Conservation (phyloP, 2,888 invertebrate genomes). For the Trachelus stipa region DNA sequence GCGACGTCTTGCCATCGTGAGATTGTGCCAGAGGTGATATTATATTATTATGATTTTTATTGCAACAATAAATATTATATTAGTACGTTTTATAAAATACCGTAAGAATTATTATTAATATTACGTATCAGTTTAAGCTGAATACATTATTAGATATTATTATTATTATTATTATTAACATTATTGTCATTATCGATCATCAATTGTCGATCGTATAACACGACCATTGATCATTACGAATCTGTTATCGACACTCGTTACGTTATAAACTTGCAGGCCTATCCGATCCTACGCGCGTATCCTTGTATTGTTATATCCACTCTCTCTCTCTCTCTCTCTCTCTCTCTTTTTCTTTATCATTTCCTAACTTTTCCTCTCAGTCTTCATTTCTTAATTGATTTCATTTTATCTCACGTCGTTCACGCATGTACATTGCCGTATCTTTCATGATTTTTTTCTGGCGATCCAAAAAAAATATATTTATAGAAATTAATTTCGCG, state of each 20-base stretch:
- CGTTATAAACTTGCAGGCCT: constrained; percentile 18
- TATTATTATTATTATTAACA: constrained; percentile 23
- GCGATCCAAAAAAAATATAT: neutral
- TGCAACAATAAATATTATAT: constrained; percentile 67
- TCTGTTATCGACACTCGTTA: constrained; percentile 12
- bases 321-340: neutral
- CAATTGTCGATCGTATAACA: neutral
- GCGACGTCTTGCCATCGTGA: constrained; percentile 67
- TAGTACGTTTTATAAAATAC: constrained; percentile 66
- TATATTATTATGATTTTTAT: constrained; percentile 66
- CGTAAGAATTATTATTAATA: constrained; percentile 28
- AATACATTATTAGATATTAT: constrained; percentile 15
- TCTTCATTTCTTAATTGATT: neutral
- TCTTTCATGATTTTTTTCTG: neutral
- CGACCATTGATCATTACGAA: neutral
- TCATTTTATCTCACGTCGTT: neutral
- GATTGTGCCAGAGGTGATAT: constrained; percentile 68
- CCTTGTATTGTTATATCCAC: neutral
- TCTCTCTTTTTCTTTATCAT: neutral
- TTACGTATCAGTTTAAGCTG: neutral
- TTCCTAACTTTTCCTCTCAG: neutral
- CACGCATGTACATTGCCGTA: neutral
- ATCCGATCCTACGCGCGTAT: constrained; percentile 15
- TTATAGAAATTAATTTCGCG: neutral
- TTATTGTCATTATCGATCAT: neutral